These are phyloP conservation scores for Caenorhabditis inopinata DNA, from an alignment of 1,140 invertebrate species.

Conservation along the genomic window DNA sequence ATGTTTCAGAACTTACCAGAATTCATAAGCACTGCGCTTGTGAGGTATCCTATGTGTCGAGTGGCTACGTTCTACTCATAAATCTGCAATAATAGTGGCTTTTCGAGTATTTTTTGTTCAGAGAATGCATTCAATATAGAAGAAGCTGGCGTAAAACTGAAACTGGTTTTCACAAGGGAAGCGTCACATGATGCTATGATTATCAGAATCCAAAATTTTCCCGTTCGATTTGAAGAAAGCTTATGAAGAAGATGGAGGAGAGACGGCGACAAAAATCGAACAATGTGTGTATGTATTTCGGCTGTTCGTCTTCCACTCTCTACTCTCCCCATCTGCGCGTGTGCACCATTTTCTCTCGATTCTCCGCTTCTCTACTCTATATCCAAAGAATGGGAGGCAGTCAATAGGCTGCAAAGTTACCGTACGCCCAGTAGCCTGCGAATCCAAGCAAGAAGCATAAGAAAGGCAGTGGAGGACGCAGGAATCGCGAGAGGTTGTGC, in stretches of 20 bases:
- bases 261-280: too few species aligned
- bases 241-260: too few species aligned
- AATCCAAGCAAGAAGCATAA: background rate
- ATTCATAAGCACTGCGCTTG: slow-evolving; percentile 30
- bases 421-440: background rate
- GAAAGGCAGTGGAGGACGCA: too few species aligned
- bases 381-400: background rate
- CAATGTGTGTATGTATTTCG: too few species aligned
- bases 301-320: too few species aligned
- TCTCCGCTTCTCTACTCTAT: background rate
- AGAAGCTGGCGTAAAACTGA: background rate
- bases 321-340: too few species aligned
- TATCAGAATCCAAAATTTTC: background rate
- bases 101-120: slow-evolving; percentile 22
- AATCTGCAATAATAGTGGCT: background rate
- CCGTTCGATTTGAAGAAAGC: background rate
- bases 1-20: background rate
- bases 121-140: background rate
- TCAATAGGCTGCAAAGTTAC: background rate
- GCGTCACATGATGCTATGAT: background rate
- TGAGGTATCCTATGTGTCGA: background rate
- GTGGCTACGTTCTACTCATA: slow-evolving; percentile 24
- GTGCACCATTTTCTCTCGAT: background rate
- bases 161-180: background rate
- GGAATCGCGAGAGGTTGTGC: background rate